Evolutionary conservation across 1,140 invertebrate genomes (phyloP), one percentile per base, ranked within the genome.

Genomic region (Stratiolaelaps scimitus): DNA sequence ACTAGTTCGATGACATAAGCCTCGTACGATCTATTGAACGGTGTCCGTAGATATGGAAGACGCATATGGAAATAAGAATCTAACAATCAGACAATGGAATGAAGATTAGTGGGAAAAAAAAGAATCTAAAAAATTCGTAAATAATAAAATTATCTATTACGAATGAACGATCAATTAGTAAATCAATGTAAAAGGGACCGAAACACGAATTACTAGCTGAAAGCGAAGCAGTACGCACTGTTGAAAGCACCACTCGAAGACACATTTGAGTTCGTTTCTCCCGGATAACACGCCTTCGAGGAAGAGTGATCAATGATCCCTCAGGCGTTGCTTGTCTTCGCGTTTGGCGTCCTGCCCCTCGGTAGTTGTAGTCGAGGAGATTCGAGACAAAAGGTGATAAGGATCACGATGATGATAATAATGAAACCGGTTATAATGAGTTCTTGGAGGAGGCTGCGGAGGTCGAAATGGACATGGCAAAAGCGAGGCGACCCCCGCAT

Each of bases 31-130:
- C 53, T 23, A 15, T 34, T 26, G 13, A 15, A 26, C 15, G 15
- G 15, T 34, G 15, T 26, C 10, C 15, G 34, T 34, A 26, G 15
- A 10, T 17, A 60, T 29, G 4, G 17, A 34, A 60, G 26, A 10
- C 13, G n/a, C n/a, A n/a, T n/a, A 60, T 20, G 19, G 15, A 48
- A 48, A 20, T 48, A 26, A 34, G 13, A 60, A 34, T 26, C n/a
- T 29, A 34, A 60, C 53, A 5, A 26, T 23, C 7, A 26, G 15
- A 19, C 23, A 15, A 17, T 2, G 2, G 34, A 17, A 26, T 60
- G 23, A 60, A 60, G 26, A 60, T 10, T 60, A 60, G 17, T 17
- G 53, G 34, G 26, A 23, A 60, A 19, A 26, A 60, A 60, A 15
- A 48, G 4, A 4, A 48, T 6, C 4, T 26, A 60, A 26, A 60